These are phyloP conservation scores for Drosophila paranaensis DNA, from an alignment of 2,888 invertebrate species.

Conservation along the genomic window DNA sequence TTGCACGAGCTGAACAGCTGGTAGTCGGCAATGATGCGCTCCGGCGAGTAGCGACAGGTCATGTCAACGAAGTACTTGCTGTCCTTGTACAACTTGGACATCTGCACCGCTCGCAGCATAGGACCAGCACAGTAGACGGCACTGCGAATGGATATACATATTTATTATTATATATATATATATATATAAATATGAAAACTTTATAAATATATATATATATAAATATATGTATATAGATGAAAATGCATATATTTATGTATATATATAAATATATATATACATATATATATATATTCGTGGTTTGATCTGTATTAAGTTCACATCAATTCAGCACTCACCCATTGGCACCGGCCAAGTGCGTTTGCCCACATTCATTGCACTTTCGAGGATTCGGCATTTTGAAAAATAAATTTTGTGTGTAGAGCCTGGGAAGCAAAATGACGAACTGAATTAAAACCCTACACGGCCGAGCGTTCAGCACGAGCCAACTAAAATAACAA, in stretches of 20 bases:
- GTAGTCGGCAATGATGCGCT: conserved; percentile 88
- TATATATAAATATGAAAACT: too few species aligned
- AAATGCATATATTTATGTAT: too few species aligned
- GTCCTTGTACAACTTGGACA: conserved; percentile 91
- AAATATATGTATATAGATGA: too few species aligned
- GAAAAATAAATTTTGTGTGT: conserved; percentile 13
- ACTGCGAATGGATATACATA: conserved; percentile 84
- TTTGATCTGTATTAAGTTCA: too few species aligned
- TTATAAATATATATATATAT: too few species aligned
- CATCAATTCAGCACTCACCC: conserved; percentile 36
- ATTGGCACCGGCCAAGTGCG: conserved; percentile 41
- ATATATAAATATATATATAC: too few species aligned
- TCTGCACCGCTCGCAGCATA: conserved; percentile 92
- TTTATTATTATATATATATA: not conserved
- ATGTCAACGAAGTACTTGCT: conserved; percentile 96
- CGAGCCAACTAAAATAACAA: conserved; percentile 24
- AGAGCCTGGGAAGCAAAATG: conserved; percentile 28
- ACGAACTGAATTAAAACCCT: conserved; percentile 20
- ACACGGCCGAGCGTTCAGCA: not conserved
- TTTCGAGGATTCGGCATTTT: conserved; percentile 44
- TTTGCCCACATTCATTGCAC: conserved; percentile 51
- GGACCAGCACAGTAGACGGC: conserved; percentile 92
- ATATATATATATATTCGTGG: too few species aligned
- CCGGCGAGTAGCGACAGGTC: conserved; percentile 89
- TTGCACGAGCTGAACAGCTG: conserved; percentile 84